Base-by-base conservation (phyloP, 2,888 invertebrate genomes). In the Ceramica pisi region DNA sequence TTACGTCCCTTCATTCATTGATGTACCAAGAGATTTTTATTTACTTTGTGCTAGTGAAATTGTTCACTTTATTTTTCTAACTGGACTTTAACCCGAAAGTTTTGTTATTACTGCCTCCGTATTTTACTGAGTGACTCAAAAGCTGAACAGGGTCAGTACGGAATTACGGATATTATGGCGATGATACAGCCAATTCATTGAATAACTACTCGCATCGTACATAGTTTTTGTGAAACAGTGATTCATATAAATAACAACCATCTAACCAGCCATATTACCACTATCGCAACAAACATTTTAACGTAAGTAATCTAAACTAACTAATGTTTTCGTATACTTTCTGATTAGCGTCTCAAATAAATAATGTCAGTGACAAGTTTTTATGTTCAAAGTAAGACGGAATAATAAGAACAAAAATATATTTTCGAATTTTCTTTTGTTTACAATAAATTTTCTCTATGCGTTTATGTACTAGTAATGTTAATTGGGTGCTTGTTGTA, bases 171-270 rank as follows among this genome's bases (percentile, higher is more conserved):
- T 68, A 55, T 46, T 65, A 78, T 14, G 38, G 82, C 74, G 65
- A 76, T 80, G 83, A 80, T 61, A 69, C 66, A 66, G 73, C 71
- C 75, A 80, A 76, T 70, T 83, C 60, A 85, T 74, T 82, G 69
- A 82, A 59, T 67, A 69, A 62, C 41, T 77, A 59, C n/a, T 69
- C 57, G 55, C 53, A 69, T 67, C 44, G 80, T 79, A 72, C 69
- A 64, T 51, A 59, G 71, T 71, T 81, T 78, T 76, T 55, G 82
- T 82, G 80, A 70, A 63, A 67, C 57, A 72, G 80, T 82, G 82
- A 82, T 73, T 85, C 73, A 84, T 78, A 62, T 46, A n/a, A n/a
- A n/a, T n/a, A n/a, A n/a, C n/a, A n/a, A n/a, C n/a, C n/a, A n/a
- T n/a, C n/a, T n/a, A n/a, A n/a, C n/a, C n/a, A n/a, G n/a, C n/a